Percentiles rank a stretch among this genome's conserved stretches.
These are phyloP conservation scores for Steinernema hermaphroditum DNA, from an alignment of 2,888 invertebrate genomes.

Conservation along the genomic window DNA sequence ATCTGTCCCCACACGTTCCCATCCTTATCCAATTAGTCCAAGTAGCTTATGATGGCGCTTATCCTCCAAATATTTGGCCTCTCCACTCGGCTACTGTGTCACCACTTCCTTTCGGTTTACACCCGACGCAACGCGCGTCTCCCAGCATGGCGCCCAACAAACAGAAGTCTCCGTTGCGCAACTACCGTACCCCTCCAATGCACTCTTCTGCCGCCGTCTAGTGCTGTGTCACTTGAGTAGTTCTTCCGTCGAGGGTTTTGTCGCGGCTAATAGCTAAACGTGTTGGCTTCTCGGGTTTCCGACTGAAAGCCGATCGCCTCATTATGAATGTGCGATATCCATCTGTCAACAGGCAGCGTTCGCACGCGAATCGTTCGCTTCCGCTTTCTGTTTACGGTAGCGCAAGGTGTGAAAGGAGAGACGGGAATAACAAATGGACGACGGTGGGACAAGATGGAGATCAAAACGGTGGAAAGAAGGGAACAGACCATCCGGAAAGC, in stretches of 20 bases:
- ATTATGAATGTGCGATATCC: slow-evolving; percentile 13
- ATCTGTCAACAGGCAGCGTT: slow-evolving; percentile 9
- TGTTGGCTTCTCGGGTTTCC: neutral
- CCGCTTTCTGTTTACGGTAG: slow-evolving; percentile 14
- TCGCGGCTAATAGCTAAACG: neutral
- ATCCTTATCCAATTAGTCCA: neutral
- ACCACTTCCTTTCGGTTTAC: neutral
- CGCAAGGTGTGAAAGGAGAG: neutral
- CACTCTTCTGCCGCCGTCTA: neutral
- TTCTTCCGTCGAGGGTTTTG: slow-evolving; percentile 10
- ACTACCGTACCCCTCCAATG: neutral
- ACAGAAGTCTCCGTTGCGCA: neutral
- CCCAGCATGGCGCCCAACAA: neutral
- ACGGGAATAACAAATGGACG: neutral
- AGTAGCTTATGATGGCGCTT: neutral
- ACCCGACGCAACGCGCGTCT: slow-evolving; percentile 4
- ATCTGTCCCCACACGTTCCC: too few species aligned
- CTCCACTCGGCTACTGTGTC: slow-evolving; percentile 1
- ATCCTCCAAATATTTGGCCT: slow-evolving; percentile 12
- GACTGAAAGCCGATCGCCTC: slow-evolving; percentile 8
- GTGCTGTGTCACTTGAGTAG: neutral
- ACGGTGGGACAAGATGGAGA: neutral
- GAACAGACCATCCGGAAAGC: too few species aligned
- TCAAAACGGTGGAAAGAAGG: too few species aligned
- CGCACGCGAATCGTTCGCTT: slow-evolving; percentile 3